Evolutionary conservation across 2,888 invertebrate species (phyloP).

Genomic region (Agrochola macilenta): DNA sequence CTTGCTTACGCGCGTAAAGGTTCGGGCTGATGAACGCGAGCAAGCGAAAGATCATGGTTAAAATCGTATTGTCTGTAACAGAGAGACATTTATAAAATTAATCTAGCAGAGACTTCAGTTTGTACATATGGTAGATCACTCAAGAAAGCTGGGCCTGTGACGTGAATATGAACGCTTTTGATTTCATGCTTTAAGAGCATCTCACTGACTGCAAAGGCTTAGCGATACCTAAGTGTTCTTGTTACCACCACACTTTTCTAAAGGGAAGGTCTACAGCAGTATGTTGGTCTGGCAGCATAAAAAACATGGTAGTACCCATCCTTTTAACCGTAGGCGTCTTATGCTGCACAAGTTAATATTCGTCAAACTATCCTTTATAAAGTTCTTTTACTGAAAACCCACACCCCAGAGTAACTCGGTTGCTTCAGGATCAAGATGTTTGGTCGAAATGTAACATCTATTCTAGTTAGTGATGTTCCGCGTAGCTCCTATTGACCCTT

Average conservation of each 20-base stretch:
- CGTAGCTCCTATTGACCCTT: slow-evolving; percentile 56
- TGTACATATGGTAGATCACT: background rate
- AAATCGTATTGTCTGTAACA: too few species aligned
- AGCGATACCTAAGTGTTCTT: too few species aligned
- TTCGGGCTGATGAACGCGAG: slow-evolving; percentile 5
- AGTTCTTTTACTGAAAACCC: background rate
- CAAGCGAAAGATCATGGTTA: background rate
- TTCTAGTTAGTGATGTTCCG: slow-evolving; percentile 64
- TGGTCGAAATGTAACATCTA: slow-evolving; percentile 40
- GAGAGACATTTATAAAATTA: background rate
- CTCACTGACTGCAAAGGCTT: too few species aligned
- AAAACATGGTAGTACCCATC: too few species aligned
- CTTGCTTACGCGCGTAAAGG: slow-evolving; percentile 45
- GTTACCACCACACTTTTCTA: too few species aligned
- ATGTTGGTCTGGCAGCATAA: too few species aligned
- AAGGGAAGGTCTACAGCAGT: too few species aligned
- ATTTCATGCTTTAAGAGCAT: too few species aligned
- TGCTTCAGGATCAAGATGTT: slow-evolving; percentile 39
- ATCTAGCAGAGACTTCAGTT: background rate
- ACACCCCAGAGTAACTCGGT: background rate
- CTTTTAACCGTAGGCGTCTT: too few species aligned
- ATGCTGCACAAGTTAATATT: background rate
- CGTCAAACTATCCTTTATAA: background rate
- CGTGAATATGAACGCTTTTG: too few species aligned
- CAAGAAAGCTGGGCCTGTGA: too few species aligned